A percentile compares a stretch with the other conserved stretches of the same genome.
Evolutionary conservation across 1,140 invertebrate species (phyloP).

Genomic region (Pygmarrhopalites habei): DNA sequence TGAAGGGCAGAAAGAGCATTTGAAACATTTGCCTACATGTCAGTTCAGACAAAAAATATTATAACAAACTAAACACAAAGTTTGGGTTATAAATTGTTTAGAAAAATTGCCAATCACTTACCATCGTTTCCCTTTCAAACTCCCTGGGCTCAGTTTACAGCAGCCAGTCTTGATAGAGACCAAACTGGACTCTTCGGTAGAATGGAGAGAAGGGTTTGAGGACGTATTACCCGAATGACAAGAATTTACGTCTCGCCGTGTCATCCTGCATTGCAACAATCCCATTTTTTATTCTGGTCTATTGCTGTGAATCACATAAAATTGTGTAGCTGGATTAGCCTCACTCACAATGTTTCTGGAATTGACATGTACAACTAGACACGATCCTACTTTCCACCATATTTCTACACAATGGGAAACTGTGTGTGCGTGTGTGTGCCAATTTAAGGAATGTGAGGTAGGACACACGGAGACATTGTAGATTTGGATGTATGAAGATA

Average conservation of each 20-base stretch:
- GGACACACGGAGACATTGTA: too few relatives aligned
- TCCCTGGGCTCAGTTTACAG: conserved; percentile 1
- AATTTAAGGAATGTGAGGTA: too few relatives aligned
- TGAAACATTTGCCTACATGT: conserved; percentile 42
- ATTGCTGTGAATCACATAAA: too few relatives aligned
- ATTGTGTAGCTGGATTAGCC: too few relatives aligned
- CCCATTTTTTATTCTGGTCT: background rate
- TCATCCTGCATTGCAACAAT: background rate
- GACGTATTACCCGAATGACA: background rate
- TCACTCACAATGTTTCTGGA: too few relatives aligned
- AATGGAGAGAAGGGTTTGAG: conserved; percentile 27
- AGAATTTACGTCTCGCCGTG: background rate
- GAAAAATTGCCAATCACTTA: conserved; percentile 41
- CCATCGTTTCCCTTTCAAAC: background rate
- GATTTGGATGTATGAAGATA: too few relatives aligned
- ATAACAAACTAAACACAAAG: too few relatives aligned
- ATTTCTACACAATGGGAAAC: too few relatives aligned
- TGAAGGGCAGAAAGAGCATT: conserved; percentile 46
- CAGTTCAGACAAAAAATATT: too few relatives aligned
- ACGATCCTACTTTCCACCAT: too few relatives aligned
- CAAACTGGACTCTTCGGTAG: conserved; percentile 29
- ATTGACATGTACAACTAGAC: too few relatives aligned
- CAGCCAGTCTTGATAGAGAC: conserved; percentile 27
- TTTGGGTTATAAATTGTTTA: background rate
- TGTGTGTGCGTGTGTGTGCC: too few relatives aligned